Evolutionary conservation across 2,113 vertebrate species (phyloP).

Genomic region (Equus quagga): DNA sequence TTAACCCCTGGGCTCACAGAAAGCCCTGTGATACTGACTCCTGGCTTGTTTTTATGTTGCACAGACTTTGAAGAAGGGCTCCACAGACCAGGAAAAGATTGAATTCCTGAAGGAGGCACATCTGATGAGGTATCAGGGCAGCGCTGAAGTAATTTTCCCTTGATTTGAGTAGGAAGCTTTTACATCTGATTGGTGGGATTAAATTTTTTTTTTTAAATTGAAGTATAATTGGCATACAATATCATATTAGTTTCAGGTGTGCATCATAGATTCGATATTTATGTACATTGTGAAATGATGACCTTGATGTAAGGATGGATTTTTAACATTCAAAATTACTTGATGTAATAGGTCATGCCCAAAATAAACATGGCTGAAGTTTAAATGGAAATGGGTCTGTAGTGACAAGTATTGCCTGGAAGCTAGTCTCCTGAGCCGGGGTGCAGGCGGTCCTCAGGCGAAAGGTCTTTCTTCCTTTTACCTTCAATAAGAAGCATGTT

Average conservation of each 20-base stretch:
- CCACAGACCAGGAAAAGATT: constrained; percentile 87
- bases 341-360: background rate
- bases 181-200: background rate
- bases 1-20: background rate
- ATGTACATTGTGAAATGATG: too few species aligned
- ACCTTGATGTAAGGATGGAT: background rate
- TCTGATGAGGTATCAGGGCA: constrained; percentile 88
- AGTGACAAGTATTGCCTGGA: background rate
- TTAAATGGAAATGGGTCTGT: background rate
- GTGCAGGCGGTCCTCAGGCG: background rate
- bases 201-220: too few species aligned
- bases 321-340: constrained; percentile 23
- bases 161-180: background rate
- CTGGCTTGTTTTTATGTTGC: constrained; percentile 72
- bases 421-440: background rate
- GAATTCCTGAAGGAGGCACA: constrained; percentile 91
- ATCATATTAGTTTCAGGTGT: too few species aligned
- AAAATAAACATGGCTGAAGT: background rate
- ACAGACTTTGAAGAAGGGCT: constrained; percentile 89
- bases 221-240: too few species aligned
- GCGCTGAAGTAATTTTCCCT: background rate
- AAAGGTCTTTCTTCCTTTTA: background rate
- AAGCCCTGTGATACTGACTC: background rate
- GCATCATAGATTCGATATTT: too few species aligned
- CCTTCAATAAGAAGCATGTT: background rate